phyloP scores from a whole-genome alignment of 2,888 invertebrate species.

The Alloplasta piceator region DNA sequence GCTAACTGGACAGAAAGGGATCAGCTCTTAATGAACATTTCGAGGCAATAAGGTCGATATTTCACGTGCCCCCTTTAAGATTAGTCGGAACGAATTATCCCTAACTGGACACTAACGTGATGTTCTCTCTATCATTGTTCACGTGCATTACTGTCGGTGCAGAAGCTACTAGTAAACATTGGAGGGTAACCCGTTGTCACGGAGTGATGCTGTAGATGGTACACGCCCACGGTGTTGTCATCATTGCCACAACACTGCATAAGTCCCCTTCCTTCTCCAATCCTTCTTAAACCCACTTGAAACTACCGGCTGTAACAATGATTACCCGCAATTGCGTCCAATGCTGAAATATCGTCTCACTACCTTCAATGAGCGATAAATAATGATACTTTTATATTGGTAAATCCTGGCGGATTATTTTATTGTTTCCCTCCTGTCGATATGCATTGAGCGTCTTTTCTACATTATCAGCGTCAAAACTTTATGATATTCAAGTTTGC shows the following conservation, averaged over 20 bases:
- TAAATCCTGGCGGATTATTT: background rate
- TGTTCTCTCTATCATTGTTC: background rate
- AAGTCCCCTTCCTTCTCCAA: background rate
- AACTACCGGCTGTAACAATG: slow-evolving; percentile 7
- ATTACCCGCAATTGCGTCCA: slow-evolving; percentile 22
- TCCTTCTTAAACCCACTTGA: slow-evolving; percentile 32
- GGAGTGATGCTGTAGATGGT: background rate
- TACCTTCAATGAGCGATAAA: background rate
- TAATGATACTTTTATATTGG: background rate
- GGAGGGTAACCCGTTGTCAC: no score
- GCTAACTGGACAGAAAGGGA: no score
- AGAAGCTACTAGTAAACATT: background rate
- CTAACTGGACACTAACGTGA: no score
- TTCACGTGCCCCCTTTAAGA: no score
- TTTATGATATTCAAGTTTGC: no score
- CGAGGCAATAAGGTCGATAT: no score
- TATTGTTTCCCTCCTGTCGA: background rate
- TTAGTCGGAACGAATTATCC: no score
- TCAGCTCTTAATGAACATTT: no score
- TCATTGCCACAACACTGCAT: slow-evolving; percentile 5
- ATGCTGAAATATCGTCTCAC: slow-evolving; percentile 13
- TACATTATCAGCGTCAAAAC: no score
- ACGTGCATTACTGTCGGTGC: slow-evolving; percentile 1
- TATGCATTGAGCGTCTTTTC: background rate
- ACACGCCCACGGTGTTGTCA: slow-evolving; percentile 34